phyloP scores from a whole-genome alignment of 92 coral and sea anemone genomes.

The Siderastrea siderea region DNA sequence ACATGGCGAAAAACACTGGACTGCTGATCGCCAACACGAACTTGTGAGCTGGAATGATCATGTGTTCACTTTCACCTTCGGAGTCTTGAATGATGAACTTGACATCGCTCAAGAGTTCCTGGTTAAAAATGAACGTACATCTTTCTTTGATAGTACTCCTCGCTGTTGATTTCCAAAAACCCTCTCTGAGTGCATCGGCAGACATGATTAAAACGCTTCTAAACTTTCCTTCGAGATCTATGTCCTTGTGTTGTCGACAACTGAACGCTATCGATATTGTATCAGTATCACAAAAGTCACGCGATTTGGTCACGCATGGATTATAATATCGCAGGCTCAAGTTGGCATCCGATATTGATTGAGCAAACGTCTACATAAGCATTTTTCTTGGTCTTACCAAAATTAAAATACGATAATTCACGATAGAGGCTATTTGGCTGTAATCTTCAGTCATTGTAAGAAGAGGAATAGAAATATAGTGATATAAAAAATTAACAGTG shows the following conservation, averaged over 20 bases:
- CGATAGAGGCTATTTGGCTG: too few species aligned
- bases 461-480: too few species aligned
- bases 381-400: too few species aligned
- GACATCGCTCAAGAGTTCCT: slow-evolving; percentile 55
- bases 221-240: not conserved
- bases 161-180: not conserved
- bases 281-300: not conserved
- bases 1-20: too few species aligned
- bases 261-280: too few species aligned
- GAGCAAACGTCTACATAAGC: not conserved
- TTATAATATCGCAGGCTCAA: not conserved
- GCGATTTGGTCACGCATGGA: not conserved
- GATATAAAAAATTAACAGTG: too few species aligned
- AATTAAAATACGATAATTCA: too few species aligned
- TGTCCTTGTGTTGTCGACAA: not conserved
- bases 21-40: not conserved
- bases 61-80: slow-evolving; percentile 1
- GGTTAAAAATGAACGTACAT: slow-evolving; percentile 1
- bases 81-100: slow-evolving; percentile 43
- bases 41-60: slow-evolving; percentile 15
- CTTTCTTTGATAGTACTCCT: not conserved
- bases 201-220: not conserved
- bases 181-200: not conserved
- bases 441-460: too few species aligned
- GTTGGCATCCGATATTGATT: not conserved